Percentiles rank a stretch among this genome's conserved stretches.
Evolutionary conservation across 2,888 invertebrate species (phyloP).

Genomic region (Rhodophaea formosa): DNA sequence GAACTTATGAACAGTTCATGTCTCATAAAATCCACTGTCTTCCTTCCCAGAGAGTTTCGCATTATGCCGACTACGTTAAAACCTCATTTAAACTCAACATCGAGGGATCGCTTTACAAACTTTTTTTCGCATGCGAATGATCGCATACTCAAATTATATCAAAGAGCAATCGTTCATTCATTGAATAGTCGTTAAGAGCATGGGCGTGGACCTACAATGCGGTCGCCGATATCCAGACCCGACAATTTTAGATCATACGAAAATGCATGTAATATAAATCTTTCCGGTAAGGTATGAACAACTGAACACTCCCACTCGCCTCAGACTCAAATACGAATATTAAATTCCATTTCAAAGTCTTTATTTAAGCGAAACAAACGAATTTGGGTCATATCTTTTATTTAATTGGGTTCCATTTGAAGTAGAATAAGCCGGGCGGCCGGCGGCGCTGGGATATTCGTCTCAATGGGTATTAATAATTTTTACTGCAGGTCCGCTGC

Average conservation of each 20-base stretch:
- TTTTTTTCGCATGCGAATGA: constrained; percentile 58
- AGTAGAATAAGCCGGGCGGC: constrained; percentile 31
- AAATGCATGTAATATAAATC: constrained; percentile 81
- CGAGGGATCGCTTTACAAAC: constrained; percentile 69
- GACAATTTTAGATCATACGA: constrained; percentile 79
- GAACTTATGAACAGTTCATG: constrained; percentile 17
- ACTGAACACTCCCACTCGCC: constrained; percentile 75
- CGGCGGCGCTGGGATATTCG: constrained; percentile 46
- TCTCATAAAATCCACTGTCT: constrained; percentile 9
- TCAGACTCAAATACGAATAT: constrained; percentile 74
- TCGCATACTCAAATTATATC: constrained; percentile 67
- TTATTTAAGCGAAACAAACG: constrained; percentile 63
- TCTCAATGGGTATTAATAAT: constrained; percentile 75
- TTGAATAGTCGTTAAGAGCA: constrained; percentile 77
- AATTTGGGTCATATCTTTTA: constrained; percentile 64
- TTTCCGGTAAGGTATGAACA: constrained; percentile 79
- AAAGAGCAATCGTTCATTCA: constrained; percentile 79
- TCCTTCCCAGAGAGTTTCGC: constrained; percentile 48
- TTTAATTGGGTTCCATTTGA: constrained; percentile 54
- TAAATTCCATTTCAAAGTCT: constrained; percentile 77
- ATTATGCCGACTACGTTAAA: constrained; percentile 46
- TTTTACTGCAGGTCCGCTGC: constrained; percentile 75
- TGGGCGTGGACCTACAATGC: constrained; percentile 73
- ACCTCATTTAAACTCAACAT: constrained; percentile 47
- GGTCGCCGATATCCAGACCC: constrained; percentile 43